phyloP scores from a whole-genome alignment of 2,113 vertebrate species.

The Spilogale gracilis region DNA sequence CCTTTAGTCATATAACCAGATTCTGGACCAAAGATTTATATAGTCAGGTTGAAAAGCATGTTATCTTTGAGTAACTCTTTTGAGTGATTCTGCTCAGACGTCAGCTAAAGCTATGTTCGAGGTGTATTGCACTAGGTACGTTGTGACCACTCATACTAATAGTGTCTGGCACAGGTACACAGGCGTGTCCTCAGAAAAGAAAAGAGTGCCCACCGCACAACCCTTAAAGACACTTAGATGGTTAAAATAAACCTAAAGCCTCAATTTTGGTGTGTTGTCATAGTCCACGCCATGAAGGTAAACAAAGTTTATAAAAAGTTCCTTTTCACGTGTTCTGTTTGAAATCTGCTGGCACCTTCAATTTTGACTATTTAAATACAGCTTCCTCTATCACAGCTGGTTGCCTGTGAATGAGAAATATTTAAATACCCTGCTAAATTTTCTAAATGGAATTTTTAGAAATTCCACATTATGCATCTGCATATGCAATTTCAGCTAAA shows the following conservation, averaged over 20 bases:
- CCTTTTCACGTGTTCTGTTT: slow-evolving; percentile 72
- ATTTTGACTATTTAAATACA: slow-evolving; percentile 81
- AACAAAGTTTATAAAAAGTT: slow-evolving; percentile 76
- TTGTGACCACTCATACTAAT: not conserved
- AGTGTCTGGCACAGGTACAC: not conserved
- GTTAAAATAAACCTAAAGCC: slow-evolving; percentile 68
- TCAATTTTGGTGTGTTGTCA: slow-evolving; percentile 59
- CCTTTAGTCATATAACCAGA: not conserved
- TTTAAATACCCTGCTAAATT: slow-evolving; percentile 75
- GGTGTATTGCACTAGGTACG: not conserved
- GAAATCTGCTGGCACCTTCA: slow-evolving; percentile 82
- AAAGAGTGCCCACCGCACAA: not conserved
- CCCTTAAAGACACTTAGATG: slow-evolving; percentile 3
- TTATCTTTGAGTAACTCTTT: not conserved
- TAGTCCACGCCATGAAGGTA: slow-evolving; percentile 60
- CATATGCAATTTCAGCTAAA: slow-evolving; percentile 69
- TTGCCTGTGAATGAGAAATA: slow-evolving; percentile 76
- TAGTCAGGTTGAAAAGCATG: not conserved
- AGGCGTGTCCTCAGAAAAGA: not conserved
- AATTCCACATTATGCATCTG: slow-evolving; percentile 68
- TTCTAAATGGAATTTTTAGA: slow-evolving; percentile 83
- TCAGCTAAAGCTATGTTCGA: not conserved
- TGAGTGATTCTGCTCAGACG: not conserved
- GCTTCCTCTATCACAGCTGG: slow-evolving; percentile 78
- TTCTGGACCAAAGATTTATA: not conserved